phyloP scores from a whole-genome alignment of 2,888 invertebrate genomes.

The Xestia ashworthii region DNA sequence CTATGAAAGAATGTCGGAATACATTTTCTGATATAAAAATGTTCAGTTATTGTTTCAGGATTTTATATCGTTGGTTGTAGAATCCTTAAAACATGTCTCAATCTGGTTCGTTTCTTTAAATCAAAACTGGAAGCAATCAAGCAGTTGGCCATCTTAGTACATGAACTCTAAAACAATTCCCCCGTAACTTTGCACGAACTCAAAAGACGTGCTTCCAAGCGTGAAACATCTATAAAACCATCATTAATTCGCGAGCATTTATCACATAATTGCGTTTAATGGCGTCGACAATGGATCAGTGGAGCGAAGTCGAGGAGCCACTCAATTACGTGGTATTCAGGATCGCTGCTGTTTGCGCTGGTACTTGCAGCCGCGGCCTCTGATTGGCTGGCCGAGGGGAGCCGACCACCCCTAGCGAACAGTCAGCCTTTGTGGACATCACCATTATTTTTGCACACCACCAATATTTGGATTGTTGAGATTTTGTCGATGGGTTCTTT shows the following conservation, averaged over 20 bases:
- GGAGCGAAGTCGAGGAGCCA: conserved; percentile 77
- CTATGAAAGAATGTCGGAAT: not conserved
- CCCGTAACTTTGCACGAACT: conserved; percentile 18
- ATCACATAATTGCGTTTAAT: conserved; percentile 85
- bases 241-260: conserved; percentile 85
- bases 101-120: not conserved
- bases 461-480: conserved; percentile 72
- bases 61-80: not conserved
- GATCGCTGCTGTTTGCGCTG: conserved; percentile 83
- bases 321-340: conserved; percentile 88
- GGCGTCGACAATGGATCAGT: conserved; percentile 83
- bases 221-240: conserved; percentile 84
- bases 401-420: conserved; percentile 69
- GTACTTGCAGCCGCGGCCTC: conserved; percentile 79
- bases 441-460: conserved; percentile 62
- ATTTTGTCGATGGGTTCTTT: conserved; percentile 60
- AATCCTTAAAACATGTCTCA: not conserved
- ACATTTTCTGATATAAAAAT: not conserved
- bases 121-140: not conserved
- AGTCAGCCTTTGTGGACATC: conserved; percentile 69
- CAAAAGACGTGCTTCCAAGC: conserved; percentile 71
- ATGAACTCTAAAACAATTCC: conserved; percentile 20
- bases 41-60: not conserved
- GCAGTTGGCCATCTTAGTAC: too few relatives aligned
- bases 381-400: conserved; percentile 82